Evolutionary conservation across 1,140 invertebrate species (phyloP).

Genomic region (Meloidogyne exigua): DNA sequence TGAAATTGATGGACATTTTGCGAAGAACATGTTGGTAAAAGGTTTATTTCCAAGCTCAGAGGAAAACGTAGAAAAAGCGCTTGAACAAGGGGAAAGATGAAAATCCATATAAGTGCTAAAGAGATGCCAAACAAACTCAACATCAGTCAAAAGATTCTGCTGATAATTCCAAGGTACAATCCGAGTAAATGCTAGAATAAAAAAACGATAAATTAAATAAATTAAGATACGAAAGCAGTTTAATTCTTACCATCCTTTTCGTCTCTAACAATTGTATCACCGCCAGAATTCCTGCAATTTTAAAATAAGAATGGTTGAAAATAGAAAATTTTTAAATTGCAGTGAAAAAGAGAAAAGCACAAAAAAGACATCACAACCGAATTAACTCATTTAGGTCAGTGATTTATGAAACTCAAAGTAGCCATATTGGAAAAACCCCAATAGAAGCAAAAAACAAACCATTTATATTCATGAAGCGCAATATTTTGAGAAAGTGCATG

Average conservation of each 20-base stretch:
- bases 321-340: too few relatives aligned
- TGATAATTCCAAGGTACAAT: conserved; percentile 20
- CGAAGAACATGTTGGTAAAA: not conserved
- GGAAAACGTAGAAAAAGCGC: not conserved
- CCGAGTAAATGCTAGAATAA: conserved; percentile 23
- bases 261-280: conserved; percentile 14
- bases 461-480: conserved; percentile 30
- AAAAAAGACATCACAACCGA: too few relatives aligned
- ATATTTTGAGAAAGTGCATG: conserved; percentile 28
- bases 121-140: conserved; percentile 25
- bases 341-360: too few relatives aligned
- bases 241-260: conserved; percentile 19
- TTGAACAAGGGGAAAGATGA: conserved; percentile 25
- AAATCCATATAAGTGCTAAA: conserved; percentile 35
- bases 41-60: not conserved
- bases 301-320: too few relatives aligned
- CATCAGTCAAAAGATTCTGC: conserved; percentile 24
- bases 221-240: not conserved
- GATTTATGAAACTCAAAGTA: too few relatives aligned
- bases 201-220: not conserved
- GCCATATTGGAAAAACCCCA: too few relatives aligned
- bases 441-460: not conserved
- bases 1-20: conserved; percentile 15
- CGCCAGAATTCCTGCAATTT: conserved; percentile 23
- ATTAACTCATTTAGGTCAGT: too few relatives aligned